These are phyloP conservation scores for Cherax quadricarinatus DNA, from an alignment of 1,140 invertebrate species.

Conservation along the genomic window DNA sequence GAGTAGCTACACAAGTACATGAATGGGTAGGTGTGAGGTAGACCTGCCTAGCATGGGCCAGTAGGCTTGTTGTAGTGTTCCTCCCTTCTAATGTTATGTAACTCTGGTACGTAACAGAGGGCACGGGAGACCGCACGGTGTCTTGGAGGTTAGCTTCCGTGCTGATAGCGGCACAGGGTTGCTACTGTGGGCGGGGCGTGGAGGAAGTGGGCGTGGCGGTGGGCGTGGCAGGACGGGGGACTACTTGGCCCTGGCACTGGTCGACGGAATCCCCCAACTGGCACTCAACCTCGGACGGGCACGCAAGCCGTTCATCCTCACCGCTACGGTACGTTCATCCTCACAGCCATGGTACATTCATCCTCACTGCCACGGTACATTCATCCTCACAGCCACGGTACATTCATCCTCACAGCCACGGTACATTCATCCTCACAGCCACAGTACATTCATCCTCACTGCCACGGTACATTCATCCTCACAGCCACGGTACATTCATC, in stretches of 20 bases:
- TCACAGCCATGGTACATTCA: not conserved
- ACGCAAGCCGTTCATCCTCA: conserved; percentile 79
- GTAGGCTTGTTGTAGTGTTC: too few species aligned
- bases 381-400: not conserved
- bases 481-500: too few species aligned
- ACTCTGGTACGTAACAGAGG: not conserved
- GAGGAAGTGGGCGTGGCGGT: conserved; percentile 76
- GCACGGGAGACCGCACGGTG: conserved; percentile 43
- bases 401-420: not conserved
- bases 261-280: conserved; percentile 81
- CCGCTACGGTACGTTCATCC: conserved; percentile 77
- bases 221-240: conserved; percentile 76
- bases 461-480: too few species aligned
- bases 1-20: too few species aligned
- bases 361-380: not conserved
- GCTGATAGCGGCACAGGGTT: conserved; percentile 82
- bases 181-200: conserved; percentile 83
- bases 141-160: conserved; percentile 78
- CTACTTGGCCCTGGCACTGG: conserved; percentile 81
- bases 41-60: too few species aligned
- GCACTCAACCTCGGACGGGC: conserved; percentile 82
- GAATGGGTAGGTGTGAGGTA: too few species aligned
- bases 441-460: too few species aligned
- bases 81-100: too few species aligned
- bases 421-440: not conserved